A percentile compares a stretch with the other conserved stretches of the same genome.
phyloP scores from a whole-genome alignment of 1,140 invertebrate genomes.

The Idris sp. region DNA sequence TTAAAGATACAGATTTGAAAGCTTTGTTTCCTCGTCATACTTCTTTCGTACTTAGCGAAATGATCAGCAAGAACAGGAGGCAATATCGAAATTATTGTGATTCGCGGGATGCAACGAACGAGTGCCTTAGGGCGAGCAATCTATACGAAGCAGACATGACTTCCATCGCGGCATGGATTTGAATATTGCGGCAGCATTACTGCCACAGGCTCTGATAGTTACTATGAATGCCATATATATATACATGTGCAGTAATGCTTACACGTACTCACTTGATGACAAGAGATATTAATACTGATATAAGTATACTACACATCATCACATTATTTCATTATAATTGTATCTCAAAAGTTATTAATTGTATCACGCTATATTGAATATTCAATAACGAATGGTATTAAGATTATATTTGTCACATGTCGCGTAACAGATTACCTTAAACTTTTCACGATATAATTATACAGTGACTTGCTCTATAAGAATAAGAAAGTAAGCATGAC shows the following conservation, averaged over 20 bases:
- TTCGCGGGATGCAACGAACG: conserved; percentile 67
- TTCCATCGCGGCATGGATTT: conserved; percentile 74
- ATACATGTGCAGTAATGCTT: conserved; percentile 62
- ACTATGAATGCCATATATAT: conserved; percentile 72
- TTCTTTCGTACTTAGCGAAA: conserved; percentile 73
- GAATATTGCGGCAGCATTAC: conserved; percentile 76
- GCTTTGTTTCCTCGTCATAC: conserved; percentile 50
- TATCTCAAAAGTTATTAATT: conserved; percentile 34
- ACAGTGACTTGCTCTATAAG: background rate
- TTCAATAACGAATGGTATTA: conserved; percentile 6
- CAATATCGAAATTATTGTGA: conserved; percentile 78
- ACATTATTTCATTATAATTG: conserved; percentile 45
- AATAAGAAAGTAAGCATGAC: no score
- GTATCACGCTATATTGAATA: conserved; percentile 12
- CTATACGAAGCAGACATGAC: conserved; percentile 75
- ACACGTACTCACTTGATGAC: conserved; percentile 55
- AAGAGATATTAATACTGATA: conserved; percentile 60
- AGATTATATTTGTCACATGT: conserved; percentile 1
- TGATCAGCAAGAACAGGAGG: conserved; percentile 75
- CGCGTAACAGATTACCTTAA: conserved; percentile 1
- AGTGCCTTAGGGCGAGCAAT: conserved; percentile 74
- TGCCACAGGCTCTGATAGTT: conserved; percentile 75
- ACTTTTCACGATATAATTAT: background rate
- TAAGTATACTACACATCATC: conserved; percentile 54
- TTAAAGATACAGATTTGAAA: conserved; percentile 50